Percentiles rank a stretch among this genome's conserved stretches.
Conservation (phyloP, 2,888 invertebrate genomes). For the Sminthurinus aureus region DNA sequence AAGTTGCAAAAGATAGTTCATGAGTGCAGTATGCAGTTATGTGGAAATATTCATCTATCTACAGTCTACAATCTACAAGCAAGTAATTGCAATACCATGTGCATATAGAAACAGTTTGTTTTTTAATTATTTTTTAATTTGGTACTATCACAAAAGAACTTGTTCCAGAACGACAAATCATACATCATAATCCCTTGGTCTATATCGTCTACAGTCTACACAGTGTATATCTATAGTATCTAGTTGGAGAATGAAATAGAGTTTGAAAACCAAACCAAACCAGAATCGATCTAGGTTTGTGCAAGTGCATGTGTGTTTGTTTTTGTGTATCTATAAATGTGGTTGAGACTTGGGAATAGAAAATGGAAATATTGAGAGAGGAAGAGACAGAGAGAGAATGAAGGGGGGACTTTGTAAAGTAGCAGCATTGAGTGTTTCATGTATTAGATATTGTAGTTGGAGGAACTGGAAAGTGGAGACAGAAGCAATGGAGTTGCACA, state of each 20-base stretch:
- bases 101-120: not conserved
- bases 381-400: not conserved
- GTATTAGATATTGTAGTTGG: conserved; percentile 1
- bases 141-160: not conserved
- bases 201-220: too few relatives aligned
- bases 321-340: conserved; percentile 15
- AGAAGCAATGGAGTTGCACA: conserved; percentile 34
- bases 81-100: not conserved
- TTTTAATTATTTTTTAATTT: not conserved
- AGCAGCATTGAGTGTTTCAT: not conserved
- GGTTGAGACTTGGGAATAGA: conserved; percentile 4
- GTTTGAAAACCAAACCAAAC: not conserved
- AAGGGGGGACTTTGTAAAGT: conserved; percentile 12
- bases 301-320: conserved; percentile 1
- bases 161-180: not conserved
- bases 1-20: too few relatives aligned
- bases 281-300: not conserved
- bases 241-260: not conserved
- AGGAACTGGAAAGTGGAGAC: conserved; percentile 35
- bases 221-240: not conserved
- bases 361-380: conserved; percentile 1
- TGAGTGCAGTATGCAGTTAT: too few relatives aligned
- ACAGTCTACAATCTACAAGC: too few relatives aligned
- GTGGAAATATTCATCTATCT: too few relatives aligned
- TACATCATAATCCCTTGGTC: too few relatives aligned